Evolutionary conservation across 1,140 invertebrate genomes (phyloP), one percentile per base, ranked within the genome.

Genomic region (Chironomus tepperi): DNA sequence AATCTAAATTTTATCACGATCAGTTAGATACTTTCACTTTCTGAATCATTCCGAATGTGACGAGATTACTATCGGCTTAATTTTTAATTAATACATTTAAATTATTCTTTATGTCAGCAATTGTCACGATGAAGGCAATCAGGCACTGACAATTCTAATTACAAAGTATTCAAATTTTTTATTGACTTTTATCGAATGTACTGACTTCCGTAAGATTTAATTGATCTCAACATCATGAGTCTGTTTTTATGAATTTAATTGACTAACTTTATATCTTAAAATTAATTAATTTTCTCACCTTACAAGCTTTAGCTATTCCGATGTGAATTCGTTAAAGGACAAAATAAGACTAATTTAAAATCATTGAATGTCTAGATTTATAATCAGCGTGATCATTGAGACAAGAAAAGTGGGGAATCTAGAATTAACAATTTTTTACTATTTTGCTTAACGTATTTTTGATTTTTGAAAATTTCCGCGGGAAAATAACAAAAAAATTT

Each of bases 241-340:
- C n/a, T n/a, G n/a, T n/a, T n/a, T n/a, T n/a, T n/a, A n/a, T 12
- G 12, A 12, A 57, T 57, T n/a, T 57, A 57, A 15, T 57, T 57
- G 12, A 57, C 47, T 57, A 57, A 3, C 8, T 34, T 2, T 15
- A 15, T 15, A 9, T n/a, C 3, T 12, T 3, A 15, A 12, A n/a
- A 57, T 57, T 57, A 15, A 57, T 57, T 57, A 57, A 34, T 34
- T n/a, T 34, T 57, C 47, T 57, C n/a, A 57, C 47, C 47, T 57
- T n/a, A 15, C 47, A 12, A 12, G 5, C n/a, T 57, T n/a, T 12
- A n/a, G 5, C 47, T 57, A n/a, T 57, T 57, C 47, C 47, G 47
- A 57, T 57, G 47, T 57, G 47, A 57, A 57, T n/a, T 57, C n/a
- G n/a, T 57, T 57, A 57, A 57, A 57, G 47, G 12, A 57, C 47